Percentiles rank a stretch among this genome's conserved stretches.
Conservation (phyloP, 2,888 invertebrate genomes). For the Teinopalpus imperialis region DNA sequence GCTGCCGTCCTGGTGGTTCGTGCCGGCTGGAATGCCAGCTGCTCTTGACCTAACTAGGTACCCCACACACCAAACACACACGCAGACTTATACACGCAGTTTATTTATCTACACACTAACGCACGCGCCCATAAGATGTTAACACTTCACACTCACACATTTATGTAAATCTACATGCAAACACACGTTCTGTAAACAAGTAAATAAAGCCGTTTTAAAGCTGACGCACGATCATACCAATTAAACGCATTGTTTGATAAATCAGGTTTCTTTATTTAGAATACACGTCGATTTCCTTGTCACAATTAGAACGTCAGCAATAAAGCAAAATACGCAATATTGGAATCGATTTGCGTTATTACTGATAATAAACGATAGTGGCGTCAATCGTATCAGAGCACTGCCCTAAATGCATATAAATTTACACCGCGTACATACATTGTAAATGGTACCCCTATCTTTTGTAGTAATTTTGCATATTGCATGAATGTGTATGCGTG, state of each 20-base stretch:
- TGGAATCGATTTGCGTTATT: conserved; percentile 13
- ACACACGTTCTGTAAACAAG: conserved; percentile 4
- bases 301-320: not conserved
- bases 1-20: conserved; percentile 71
- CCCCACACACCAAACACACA: conserved; percentile 30
- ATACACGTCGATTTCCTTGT: not conserved
- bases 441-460: conserved; percentile 6
- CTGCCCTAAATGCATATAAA: conserved; percentile 28
- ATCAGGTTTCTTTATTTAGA: conserved; percentile 1
- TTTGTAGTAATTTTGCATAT: conserved; percentile 3
- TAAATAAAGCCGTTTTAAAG: conserved; percentile 1
- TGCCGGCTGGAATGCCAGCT: conserved; percentile 79
- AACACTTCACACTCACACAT: not conserved
- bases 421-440: conserved; percentile 5
- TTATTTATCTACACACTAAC: too few relatives aligned
- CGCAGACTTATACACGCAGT: not conserved
- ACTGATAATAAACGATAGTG: conserved; percentile 21
- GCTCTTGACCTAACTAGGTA: conserved; percentile 81
- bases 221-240: not conserved
- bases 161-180: not conserved
- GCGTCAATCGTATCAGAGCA: conserved; percentile 27
- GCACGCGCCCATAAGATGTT: not conserved
- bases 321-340: conserved; percentile 14
- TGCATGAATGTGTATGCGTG: conserved; percentile 3
- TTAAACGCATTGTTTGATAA: conserved; percentile 6